Evolutionary conservation across 2,888 invertebrate genomes (phyloP).

Genomic region (Parnassius mnemosyne): DNA sequence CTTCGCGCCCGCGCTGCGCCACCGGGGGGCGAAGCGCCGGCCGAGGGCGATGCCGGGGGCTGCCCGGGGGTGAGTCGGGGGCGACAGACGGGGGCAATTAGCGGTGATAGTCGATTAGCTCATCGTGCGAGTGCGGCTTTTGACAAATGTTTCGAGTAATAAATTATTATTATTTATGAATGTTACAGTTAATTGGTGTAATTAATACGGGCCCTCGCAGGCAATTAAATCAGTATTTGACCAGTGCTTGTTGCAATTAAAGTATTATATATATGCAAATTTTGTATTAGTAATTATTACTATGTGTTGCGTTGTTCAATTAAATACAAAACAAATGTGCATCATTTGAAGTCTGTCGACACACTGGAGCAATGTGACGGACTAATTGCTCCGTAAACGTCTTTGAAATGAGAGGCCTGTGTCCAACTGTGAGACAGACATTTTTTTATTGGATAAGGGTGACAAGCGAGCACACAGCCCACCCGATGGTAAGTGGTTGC

Average conservation of each 20-base stretch:
- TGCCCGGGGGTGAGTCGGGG: slow-evolving; percentile 31
- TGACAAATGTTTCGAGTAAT: slow-evolving; percentile 76
- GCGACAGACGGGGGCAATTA: slow-evolving; percentile 65
- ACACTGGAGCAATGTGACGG: too few relatives aligned
- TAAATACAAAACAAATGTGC: too few relatives aligned
- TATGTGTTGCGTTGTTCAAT: too few relatives aligned
- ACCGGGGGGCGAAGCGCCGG: slow-evolving; percentile 31
- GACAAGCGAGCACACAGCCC: too few relatives aligned
- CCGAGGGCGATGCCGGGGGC: slow-evolving; percentile 35
- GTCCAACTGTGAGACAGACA: too few relatives aligned
- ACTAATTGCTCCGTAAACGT: too few relatives aligned
- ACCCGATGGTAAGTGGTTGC: too few relatives aligned
- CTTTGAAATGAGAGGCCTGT: too few relatives aligned
- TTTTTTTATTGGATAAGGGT: too few relatives aligned
- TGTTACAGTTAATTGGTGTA: slow-evolving; percentile 62
- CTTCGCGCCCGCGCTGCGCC: slow-evolving; percentile 34
- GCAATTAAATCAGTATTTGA: slow-evolving; percentile 43
- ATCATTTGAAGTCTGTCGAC: too few relatives aligned
- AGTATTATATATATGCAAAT: slow-evolving; percentile 29
- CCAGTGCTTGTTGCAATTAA: slow-evolving; percentile 39
- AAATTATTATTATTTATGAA: slow-evolving; percentile 69
- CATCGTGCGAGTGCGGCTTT: slow-evolving; percentile 78
- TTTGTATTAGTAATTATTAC: slow-evolving; percentile 12
- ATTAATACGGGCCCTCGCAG: slow-evolving; percentile 46
- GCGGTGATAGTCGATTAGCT: slow-evolving; percentile 81